Evolutionary conservation across 1,140 invertebrate genomes (phyloP).

Genomic region (Apocrypta bakeri): DNA sequence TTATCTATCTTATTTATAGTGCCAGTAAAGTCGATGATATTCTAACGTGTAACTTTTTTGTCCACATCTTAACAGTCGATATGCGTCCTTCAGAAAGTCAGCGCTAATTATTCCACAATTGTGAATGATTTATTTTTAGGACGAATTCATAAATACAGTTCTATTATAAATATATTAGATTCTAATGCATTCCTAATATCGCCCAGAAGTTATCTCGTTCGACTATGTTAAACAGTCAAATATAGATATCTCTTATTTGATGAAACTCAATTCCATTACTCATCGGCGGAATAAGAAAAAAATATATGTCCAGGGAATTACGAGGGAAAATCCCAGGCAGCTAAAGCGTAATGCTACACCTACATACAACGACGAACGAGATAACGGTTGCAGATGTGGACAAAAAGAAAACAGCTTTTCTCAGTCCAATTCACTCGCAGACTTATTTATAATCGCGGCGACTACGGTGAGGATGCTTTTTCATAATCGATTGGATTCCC

Average conservation of each 20-base stretch:
- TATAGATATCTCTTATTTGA: too few species aligned
- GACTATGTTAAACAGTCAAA: too few species aligned
- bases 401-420: not conserved
- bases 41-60: not conserved
- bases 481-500: slow-evolving; percentile 3
- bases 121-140: not conserved
- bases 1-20: not conserved
- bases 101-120: not conserved
- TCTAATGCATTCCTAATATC: too few species aligned
- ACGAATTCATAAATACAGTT: not conserved
- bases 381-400: not conserved
- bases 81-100: not conserved
- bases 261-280: too few species aligned
- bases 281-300: not conserved
- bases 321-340: not conserved
- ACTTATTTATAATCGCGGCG: slow-evolving; percentile 17
- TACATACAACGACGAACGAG: not conserved
- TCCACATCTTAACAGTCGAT: not conserved
- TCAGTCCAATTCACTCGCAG: slow-evolving; percentile 4
- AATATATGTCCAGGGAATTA: not conserved
- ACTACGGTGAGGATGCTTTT: not conserved
- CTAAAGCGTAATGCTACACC: not conserved
- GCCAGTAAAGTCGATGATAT: not conserved
- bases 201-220: too few species aligned
- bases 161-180: too few species aligned